Evolutionary conservation across 2,888 invertebrate genomes (phyloP).

Genomic region (Calliopum simillimum): DNA sequence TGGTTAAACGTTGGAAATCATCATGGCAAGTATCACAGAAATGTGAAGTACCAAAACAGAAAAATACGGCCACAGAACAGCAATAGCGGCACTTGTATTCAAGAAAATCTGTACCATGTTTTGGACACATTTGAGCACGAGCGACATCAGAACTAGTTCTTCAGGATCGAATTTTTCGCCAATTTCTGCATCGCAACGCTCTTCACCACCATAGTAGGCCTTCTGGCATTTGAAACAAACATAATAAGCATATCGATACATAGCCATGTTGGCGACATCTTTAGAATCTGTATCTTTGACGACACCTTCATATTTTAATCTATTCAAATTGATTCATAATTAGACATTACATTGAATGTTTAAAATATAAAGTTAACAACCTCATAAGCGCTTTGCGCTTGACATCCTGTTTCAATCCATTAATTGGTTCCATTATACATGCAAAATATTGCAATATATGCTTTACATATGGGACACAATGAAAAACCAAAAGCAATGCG

Average conservation of each 20-base stretch:
- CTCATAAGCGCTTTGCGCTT: slow-evolving; percentile 94
- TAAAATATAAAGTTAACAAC: slow-evolving; percentile 44
- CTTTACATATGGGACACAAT: slow-evolving; percentile 95
- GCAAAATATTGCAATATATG: slow-evolving; percentile 89
- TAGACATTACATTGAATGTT: background rate
- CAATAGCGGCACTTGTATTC: slow-evolving; percentile 99
- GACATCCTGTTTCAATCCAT: slow-evolving; percentile 88
- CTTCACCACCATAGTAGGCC: slow-evolving; percentile 98
- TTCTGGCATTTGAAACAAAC: slow-evolving; percentile 96
- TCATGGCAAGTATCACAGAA: slow-evolving; percentile 99
- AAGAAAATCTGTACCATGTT: slow-evolving; percentile 96
- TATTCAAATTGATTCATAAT: slow-evolving; percentile 37
- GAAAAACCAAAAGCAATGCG: slow-evolving; percentile 96
- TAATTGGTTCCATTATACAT: slow-evolving; percentile 83
- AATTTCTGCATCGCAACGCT: slow-evolving; percentile 92
- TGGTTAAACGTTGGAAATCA: slow-evolving; percentile 96
- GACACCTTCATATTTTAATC: slow-evolving; percentile 93
- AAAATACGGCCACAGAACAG: slow-evolving; percentile 98
- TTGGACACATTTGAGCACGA: slow-evolving; percentile 91
- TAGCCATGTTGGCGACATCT: slow-evolving; percentile 89
- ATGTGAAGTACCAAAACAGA: slow-evolving; percentile 99
- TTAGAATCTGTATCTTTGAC: slow-evolving; percentile 81
- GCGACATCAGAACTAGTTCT: slow-evolving; percentile 96
- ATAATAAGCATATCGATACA: slow-evolving; percentile 98
- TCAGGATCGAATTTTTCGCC: slow-evolving; percentile 85